Percentiles rank a stretch among this genome's conserved stretches.
Conservation (phyloP, 2,888 invertebrate genomes). For the Arge pagana region DNA sequence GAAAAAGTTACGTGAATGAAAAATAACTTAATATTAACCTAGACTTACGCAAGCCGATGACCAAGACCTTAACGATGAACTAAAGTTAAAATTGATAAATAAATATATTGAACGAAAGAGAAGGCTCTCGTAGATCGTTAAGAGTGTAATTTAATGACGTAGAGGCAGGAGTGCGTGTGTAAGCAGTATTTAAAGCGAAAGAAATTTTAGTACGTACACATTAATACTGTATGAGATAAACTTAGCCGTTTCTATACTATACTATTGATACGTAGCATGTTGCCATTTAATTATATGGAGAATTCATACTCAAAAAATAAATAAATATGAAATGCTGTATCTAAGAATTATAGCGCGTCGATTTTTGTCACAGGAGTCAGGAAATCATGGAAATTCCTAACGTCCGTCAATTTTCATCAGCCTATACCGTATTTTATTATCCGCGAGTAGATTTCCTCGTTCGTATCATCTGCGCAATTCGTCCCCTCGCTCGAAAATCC, state of each 20-base stretch:
- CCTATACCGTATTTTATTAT: too few relatives aligned
- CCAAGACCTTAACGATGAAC: constrained; percentile 38
- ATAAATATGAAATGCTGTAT: constrained; percentile 13
- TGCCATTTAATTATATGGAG: constrained; percentile 34
- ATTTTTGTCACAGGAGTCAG: too few relatives aligned
- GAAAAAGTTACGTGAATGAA: constrained; percentile 21
- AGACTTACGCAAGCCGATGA: constrained; percentile 35
- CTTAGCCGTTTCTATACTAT: constrained; percentile 35
- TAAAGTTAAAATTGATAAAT: constrained; percentile 28
- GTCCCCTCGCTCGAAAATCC: too few relatives aligned
- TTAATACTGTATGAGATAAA: constrained; percentile 24
- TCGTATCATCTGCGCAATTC: too few relatives aligned
- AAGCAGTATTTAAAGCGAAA: constrained; percentile 26
- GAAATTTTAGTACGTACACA: constrained; percentile 30
- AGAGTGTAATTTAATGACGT: constrained; percentile 23
- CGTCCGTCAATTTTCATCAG: too few relatives aligned
- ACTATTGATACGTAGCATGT: constrained; percentile 29
- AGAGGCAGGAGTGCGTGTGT: constrained; percentile 20
- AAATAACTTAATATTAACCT: constrained; percentile 31
- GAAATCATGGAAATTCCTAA: too few relatives aligned
- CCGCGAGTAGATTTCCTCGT: too few relatives aligned
- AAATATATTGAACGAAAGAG: constrained; percentile 18
- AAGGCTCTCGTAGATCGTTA: constrained; percentile 23
- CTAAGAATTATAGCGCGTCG: constrained; percentile 18
- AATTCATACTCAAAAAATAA: constrained; percentile 25